Evolutionary conservation across 2,113 vertebrate species (phyloP).

Genomic region (Takifugu bimaculatus): DNA sequence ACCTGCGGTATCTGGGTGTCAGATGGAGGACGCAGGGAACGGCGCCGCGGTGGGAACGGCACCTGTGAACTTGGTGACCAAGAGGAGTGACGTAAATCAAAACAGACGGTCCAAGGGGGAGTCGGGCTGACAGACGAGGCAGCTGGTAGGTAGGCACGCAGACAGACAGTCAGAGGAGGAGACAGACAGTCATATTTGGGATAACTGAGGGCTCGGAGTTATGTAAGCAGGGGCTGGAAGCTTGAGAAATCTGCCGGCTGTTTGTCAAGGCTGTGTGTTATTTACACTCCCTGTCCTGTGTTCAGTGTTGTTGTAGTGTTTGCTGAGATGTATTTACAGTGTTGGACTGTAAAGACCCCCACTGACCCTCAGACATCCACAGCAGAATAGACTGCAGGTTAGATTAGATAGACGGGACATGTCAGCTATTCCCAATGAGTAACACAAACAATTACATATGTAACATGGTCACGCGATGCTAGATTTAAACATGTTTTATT

Average conservation of each 20-base stretch:
- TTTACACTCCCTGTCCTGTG: background rate
- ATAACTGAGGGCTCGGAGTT: conserved; percentile 40
- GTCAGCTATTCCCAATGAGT: no score
- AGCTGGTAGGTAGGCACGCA: conserved; percentile 38
- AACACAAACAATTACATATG: no score
- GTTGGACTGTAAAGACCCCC: no score
- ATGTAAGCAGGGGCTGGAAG: conserved; percentile 41
- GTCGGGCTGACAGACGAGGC: conserved; percentile 31
- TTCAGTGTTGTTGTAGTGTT: no score
- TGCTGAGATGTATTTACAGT: no score
- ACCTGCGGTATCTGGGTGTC: conserved; percentile 47
- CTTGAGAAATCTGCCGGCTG: conserved; percentile 32
- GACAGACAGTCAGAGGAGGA: conserved; percentile 24
- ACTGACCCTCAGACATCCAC: no score
- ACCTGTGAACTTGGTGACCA: conserved; percentile 61
- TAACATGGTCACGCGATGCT: no score
- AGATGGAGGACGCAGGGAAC: conserved; percentile 12
- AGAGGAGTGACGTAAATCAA: conserved; percentile 59
- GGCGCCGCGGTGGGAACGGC: conserved; percentile 40
- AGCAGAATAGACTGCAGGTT: no score
- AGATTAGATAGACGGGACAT: no score
- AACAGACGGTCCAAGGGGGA: conserved; percentile 52
- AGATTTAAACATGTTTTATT: no score
- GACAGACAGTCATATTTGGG: conserved; percentile 37
- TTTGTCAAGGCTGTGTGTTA: conserved; percentile 22